A percentile compares a stretch with the other conserved stretches of the same genome.
Evolutionary conservation across 2,888 invertebrate species (phyloP).

Genomic region (Drosophila tanythrix): DNA sequence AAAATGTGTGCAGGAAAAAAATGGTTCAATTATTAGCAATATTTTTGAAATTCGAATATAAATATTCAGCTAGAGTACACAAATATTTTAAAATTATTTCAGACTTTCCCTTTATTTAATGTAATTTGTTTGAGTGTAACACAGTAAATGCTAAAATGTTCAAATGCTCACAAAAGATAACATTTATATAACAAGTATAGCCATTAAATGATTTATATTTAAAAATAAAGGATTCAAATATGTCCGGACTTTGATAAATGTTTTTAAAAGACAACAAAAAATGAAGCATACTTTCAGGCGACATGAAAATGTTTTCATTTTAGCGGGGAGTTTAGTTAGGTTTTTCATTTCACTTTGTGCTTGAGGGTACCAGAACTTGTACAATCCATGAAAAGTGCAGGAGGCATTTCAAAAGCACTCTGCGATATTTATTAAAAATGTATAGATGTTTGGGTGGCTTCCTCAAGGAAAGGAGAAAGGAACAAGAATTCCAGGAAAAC

Average conservation of each 20-base stretch:
- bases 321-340: background rate
- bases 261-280: background rate
- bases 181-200: background rate
- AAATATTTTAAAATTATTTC: background rate
- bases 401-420: background rate
- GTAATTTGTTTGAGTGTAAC: background rate
- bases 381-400: background rate
- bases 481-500: background rate
- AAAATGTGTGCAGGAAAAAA: no score
- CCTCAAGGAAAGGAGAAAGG: background rate
- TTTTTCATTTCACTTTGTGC: background rate
- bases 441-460: background rate
- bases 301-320: conserved; percentile 3
- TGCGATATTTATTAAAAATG: background rate
- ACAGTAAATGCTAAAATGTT: no score
- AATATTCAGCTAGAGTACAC: no score
- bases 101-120: background rate
- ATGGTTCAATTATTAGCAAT: no score
- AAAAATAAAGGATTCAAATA: background rate
- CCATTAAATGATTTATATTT: background rate
- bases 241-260: background rate
- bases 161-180: conserved; percentile 1
- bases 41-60: no score
- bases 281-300: conserved; percentile 56
- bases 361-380: background rate